Conservation (phyloP, 2,113 vertebrate genomes). For the Halichoerus grypus region DNA sequence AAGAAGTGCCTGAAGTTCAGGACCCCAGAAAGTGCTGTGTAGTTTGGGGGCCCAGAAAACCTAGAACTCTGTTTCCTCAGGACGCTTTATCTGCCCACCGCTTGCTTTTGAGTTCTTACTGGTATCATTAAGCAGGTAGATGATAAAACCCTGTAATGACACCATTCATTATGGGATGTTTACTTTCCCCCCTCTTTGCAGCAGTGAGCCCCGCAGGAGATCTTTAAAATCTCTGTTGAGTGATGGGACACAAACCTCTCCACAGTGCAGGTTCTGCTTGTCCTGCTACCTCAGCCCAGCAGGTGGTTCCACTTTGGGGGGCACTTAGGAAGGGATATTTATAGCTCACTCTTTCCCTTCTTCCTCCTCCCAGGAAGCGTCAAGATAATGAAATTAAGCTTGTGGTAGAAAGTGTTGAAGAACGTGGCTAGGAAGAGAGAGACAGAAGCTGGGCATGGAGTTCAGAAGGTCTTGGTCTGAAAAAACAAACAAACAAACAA, state of each 20-base stretch:
- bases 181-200: neutral
- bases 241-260: conserved; percentile 35
- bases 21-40: neutral
- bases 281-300: neutral
- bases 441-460: neutral
- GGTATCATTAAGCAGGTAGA: conserved; percentile 24
- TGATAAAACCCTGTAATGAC: neutral
- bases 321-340: conserved; percentile 70
- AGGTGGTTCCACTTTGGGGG: conserved; percentile 62
- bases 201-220: neutral
- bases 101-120: neutral
- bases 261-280: neutral
- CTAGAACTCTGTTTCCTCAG: neutral
- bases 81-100: neutral
- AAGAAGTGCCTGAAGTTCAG: neutral
- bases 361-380: conserved; percentile 50
- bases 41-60: rapidly evolving
- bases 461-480: neutral
- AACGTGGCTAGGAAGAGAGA: neutral
- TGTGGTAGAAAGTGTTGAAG: neutral
- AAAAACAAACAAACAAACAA: neutral
- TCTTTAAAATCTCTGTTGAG: neutral
- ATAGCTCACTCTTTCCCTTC: neutral
- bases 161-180: neutral
- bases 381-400: conserved; percentile 64